These are phyloP conservation scores for Salvelinus namaycush DNA, from an alignment of 2,113 vertebrate species.

Conservation along the genomic window DNA sequence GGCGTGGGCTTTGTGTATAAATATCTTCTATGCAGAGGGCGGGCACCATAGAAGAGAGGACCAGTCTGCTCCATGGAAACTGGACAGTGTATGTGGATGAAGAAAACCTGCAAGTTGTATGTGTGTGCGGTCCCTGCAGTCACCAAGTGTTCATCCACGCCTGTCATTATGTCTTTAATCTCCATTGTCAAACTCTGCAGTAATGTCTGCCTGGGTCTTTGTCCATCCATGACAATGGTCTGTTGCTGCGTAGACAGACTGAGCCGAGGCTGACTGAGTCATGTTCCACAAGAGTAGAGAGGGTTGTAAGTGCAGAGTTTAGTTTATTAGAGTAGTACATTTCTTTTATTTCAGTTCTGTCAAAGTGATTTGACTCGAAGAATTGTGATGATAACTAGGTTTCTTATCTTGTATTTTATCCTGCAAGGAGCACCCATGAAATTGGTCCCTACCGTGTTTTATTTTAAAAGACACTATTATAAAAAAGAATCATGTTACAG, in stretches of 20 bases:
- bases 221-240: conserved; percentile 21
- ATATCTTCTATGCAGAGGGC: conserved; percentile 14
- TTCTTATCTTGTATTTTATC: background rate
- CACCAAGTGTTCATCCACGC: background rate
- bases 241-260: conserved; percentile 27
- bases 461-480: background rate
- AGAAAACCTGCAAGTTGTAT: background rate
- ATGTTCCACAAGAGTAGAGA: conserved; percentile 14
- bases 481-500: background rate
- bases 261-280: conserved; percentile 23
- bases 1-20: background rate
- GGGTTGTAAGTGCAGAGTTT: background rate
- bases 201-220: background rate
- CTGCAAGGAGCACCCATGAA: background rate
- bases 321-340: background rate
- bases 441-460: background rate
- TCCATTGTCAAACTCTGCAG: conserved; percentile 11
- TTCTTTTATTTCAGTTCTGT: background rate
- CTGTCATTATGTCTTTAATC: conserved; percentile 23
- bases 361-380: background rate
- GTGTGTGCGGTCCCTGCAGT: background rate
- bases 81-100: background rate
- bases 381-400: background rate
- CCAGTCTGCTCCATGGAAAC: background rate
- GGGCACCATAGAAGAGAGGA: background rate